Evolutionary conservation across 2,113 vertebrate species (phyloP).

Genomic region (Pimephales promelas): DNA sequence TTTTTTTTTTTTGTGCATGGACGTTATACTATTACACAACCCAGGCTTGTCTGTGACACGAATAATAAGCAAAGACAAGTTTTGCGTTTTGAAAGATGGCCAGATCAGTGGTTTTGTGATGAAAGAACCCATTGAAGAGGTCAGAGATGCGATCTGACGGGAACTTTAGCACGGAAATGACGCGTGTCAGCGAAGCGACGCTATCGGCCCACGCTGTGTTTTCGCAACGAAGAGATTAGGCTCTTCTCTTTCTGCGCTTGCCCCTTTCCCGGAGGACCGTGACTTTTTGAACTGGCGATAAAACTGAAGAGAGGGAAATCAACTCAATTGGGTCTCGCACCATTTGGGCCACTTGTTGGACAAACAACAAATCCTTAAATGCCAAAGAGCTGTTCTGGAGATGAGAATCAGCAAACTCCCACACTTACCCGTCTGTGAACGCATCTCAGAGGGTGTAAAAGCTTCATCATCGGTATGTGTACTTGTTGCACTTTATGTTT

Average conservation of each 20-base stretch:
- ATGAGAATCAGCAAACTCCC: constrained; percentile 76
- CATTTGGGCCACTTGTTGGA: constrained; percentile 68
- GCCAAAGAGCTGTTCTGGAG: constrained; percentile 61
- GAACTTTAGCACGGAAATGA: constrained; percentile 76
- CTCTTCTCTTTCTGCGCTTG: constrained; percentile 55
- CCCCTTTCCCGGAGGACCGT: constrained; percentile 65
- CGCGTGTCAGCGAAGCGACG: constrained; percentile 69
- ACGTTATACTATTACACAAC: not conserved
- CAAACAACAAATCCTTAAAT: constrained; percentile 74
- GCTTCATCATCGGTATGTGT: constrained; percentile 45
- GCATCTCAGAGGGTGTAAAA: constrained; percentile 46
- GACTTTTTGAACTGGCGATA: constrained; percentile 73
- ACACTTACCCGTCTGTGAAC: constrained; percentile 64
- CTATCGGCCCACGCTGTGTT: constrained; percentile 68
- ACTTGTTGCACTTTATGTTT: constrained; percentile 38
- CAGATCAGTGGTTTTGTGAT: constrained; percentile 42
- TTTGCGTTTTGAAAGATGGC: constrained; percentile 18
- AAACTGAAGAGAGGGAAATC: constrained; percentile 64
- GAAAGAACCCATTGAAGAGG: constrained; percentile 71
- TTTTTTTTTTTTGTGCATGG: not conserved
- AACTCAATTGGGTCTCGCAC: constrained; percentile 69
- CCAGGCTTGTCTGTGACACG: not conserved
- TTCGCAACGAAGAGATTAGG: constrained; percentile 46
- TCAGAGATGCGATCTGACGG: constrained; percentile 68
- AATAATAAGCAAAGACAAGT: constrained; percentile 16